Evolutionary conservation across 2,113 vertebrate genomes (phyloP).

Genomic region (Monarcha castaneiventris): DNA sequence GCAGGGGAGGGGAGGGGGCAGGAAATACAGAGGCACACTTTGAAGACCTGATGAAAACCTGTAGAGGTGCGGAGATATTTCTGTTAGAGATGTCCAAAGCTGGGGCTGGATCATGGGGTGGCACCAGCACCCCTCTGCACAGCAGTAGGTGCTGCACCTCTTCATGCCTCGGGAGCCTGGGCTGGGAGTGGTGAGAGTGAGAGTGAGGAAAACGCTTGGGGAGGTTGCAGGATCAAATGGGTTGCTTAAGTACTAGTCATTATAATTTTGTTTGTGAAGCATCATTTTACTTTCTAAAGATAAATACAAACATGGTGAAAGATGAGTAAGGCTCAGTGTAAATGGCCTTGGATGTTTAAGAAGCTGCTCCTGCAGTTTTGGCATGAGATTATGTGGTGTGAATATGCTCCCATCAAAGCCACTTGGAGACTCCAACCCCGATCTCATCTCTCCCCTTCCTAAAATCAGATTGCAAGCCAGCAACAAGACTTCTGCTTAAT

Average conservation of each 20-base stretch:
- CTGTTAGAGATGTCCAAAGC: background rate
- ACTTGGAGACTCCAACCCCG: background rate
- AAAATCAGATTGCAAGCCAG: slow-evolving; percentile 54
- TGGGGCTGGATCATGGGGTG: background rate
- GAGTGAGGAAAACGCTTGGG: background rate
- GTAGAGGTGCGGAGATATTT: background rate
- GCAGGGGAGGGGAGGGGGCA: no score
- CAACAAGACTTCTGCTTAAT: slow-evolving; percentile 60
- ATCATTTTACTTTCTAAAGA: background rate
- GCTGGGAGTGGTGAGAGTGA: slow-evolving; percentile 29
- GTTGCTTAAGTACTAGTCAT: background rate
- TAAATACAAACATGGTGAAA: background rate
- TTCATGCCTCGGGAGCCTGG: background rate
- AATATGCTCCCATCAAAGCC: background rate
- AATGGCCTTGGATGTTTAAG: background rate
- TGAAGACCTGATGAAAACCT: background rate
- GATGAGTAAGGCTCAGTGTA: background rate
- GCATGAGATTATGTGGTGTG: fast-evolving
- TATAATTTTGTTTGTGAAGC: background rate
- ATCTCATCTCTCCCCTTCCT: slow-evolving; percentile 43
- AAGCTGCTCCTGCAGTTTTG: background rate
- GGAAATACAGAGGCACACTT: background rate
- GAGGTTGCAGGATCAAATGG: slow-evolving; percentile 8
- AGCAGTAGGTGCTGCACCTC: background rate
- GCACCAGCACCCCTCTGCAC: background rate